Conservation (phyloP, 2,113 vertebrate genomes). For the Penelope pileata region DNA sequence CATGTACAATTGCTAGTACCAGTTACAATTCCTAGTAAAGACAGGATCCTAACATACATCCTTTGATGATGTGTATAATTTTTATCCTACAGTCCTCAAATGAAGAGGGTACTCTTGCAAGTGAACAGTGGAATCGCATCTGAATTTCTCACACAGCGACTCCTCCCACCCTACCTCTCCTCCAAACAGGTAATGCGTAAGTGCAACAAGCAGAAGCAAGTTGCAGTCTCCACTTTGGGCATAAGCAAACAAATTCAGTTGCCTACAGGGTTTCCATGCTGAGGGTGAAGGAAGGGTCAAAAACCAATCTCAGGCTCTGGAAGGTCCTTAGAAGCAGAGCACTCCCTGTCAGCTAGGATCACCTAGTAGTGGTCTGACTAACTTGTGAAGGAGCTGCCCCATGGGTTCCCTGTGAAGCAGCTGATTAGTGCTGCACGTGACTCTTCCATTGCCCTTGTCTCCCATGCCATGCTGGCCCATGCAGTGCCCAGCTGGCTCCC, state of each 20-base stretch:
- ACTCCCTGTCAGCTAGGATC: neutral
- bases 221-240: neutral
- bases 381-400: neutral
- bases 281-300: neutral
- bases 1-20: neutral
- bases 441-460: neutral
- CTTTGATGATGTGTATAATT: neutral
- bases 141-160: neutral
- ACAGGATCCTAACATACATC: neutral
- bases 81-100: neutral
- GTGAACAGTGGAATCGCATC: neutral
- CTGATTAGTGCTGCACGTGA: neutral
- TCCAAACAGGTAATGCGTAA: neutral
- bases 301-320: neutral
- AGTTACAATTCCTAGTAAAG: neutral
- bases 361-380: neutral
- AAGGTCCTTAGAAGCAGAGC: neutral
- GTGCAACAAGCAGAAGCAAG: neutral
- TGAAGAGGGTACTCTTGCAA: neutral
- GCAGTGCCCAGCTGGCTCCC: neutral
- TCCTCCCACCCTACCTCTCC: neutral
- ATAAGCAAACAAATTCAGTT: neutral
- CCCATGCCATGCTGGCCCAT: neutral
- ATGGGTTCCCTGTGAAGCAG: fast-evolving
- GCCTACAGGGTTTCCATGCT: neutral